These are phyloP conservation scores for Myzus persicae DNA, from an alignment of 1,140 invertebrate genomes.

Conservation along the genomic window DNA sequence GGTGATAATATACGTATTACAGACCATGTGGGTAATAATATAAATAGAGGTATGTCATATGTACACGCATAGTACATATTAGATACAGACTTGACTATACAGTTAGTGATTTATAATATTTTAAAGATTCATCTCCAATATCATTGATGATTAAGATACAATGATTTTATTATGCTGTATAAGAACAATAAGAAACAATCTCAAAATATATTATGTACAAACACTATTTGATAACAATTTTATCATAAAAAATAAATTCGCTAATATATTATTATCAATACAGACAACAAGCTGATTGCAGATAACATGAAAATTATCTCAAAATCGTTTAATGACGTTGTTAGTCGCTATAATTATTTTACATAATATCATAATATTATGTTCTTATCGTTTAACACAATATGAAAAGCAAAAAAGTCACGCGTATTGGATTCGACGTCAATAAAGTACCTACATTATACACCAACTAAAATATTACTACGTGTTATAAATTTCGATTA, in stretches of 20 bases:
- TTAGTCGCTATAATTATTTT: background rate
- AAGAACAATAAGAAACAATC: background rate
- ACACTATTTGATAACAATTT: background rate
- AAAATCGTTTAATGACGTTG: background rate
- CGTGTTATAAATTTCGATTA: background rate
- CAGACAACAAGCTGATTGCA: background rate
- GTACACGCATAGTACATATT: background rate
- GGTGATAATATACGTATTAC: background rate
- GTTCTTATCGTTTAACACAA: background rate
- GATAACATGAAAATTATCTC: background rate
- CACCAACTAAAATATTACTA: background rate
- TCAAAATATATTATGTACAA: background rate
- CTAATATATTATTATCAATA: no score
- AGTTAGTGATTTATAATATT: background rate
- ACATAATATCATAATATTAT: background rate
- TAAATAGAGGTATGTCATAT: background rate
- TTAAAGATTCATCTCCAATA: background rate
- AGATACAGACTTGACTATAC: background rate
- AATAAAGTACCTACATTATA: background rate
- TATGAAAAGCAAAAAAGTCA: background rate
- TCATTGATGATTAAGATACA: background rate
- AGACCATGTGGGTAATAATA: background rate
- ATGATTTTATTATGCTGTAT: background rate
- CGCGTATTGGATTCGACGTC: background rate
- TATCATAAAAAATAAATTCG: no score